Base-by-base conservation (phyloP, 1,140 invertebrate genomes). In the Parasteatoda tepidariorum region DNA sequence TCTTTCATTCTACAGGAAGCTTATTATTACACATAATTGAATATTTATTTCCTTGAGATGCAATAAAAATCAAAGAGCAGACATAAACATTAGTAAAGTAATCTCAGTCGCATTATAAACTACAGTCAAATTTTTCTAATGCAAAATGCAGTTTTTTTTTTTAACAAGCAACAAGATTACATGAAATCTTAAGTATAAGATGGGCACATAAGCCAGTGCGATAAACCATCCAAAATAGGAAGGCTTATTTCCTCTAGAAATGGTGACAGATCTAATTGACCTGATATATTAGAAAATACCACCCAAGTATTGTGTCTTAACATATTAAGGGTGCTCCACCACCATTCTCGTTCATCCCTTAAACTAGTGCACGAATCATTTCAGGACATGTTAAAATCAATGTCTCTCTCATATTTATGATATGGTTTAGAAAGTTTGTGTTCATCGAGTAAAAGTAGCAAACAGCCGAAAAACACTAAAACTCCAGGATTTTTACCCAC, bases 171-270 rank as follows among this genome's bases (percentile, higher is more conserved):
- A 93, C 2, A 54, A 48, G 78, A 74, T 67, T 96, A 95, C 86
- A 98, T 94, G 1, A 97, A 95, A 90, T 99, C 97, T 88, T 96
- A 95, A 15, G 96, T 97, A 87, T 96, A 95, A 0, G 96, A 95
- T 6, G 96, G 95, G 90, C 97, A 98, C 13, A 97, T 94, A 13
- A 95, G 94, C 97, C 97, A 99, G 88, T 99, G 97, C n/a, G 99
- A 90, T 38, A 99, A 91, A 0, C 97, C 97, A 88, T 98, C 96
- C 61, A 99, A 90, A 22, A 98, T 92, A 15, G 97, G 96, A 67
- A 96, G 91, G 83, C 95, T 96, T 84, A 98, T 94, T 85, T 97
- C 94, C 90, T 98, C 97, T 33, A 95, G 93, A 89, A 95, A 96
- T 62, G 86, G 85, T 33, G 93, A 92, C 70, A 99, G 90, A 89